Evolutionary conservation across 1,140 invertebrate genomes (phyloP).

Genomic region (Drosophila saltans): DNA sequence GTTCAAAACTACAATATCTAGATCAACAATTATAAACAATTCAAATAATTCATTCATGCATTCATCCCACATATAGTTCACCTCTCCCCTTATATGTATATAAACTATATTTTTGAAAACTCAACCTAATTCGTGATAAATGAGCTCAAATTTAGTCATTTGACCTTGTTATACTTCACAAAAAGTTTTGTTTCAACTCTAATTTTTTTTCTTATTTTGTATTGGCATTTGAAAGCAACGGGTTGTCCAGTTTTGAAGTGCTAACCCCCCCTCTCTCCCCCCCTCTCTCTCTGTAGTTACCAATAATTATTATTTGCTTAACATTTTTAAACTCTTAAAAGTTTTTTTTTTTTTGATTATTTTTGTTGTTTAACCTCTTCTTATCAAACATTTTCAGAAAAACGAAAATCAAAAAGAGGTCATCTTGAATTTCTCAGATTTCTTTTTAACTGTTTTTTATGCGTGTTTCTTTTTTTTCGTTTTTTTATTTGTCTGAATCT

Average conservation of each 20-base stretch:
- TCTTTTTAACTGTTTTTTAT: conserved; percentile 57
- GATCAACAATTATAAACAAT: conserved; percentile 3
- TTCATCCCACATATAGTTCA: conserved; percentile 44
- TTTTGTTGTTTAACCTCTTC: conserved; percentile 42
- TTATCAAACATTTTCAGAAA: conserved; percentile 19
- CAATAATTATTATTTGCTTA: conserved; percentile 8
- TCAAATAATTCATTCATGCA: conserved; percentile 30
- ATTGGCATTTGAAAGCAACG: conserved; percentile 20
- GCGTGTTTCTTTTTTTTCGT: conserved; percentile 30
- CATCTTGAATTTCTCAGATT: conserved; percentile 52
- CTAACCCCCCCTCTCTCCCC: not conserved
- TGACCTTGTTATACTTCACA: conserved; percentile 38
- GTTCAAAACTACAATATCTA: not conserved
- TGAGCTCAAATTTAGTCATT: conserved; percentile 33
- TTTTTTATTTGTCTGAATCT: conserved; percentile 24
- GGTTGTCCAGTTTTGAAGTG: conserved; percentile 18
- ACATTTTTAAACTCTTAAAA: conserved; percentile 6
- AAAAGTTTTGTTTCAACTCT: not conserved
- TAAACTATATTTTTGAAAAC: conserved; percentile 1
- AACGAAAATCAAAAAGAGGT: conserved; percentile 35
- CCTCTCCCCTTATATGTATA: conserved; percentile 28
- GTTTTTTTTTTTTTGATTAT: not conserved
- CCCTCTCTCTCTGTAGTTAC: not conserved
- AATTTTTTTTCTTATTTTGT: conserved; percentile 9
- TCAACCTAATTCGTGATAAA: conserved; percentile 41